Percentiles rank a stretch among this genome's conserved stretches.
Conservation (phyloP, 2,888 invertebrate genomes). For the Orgyia antiqua region DNA sequence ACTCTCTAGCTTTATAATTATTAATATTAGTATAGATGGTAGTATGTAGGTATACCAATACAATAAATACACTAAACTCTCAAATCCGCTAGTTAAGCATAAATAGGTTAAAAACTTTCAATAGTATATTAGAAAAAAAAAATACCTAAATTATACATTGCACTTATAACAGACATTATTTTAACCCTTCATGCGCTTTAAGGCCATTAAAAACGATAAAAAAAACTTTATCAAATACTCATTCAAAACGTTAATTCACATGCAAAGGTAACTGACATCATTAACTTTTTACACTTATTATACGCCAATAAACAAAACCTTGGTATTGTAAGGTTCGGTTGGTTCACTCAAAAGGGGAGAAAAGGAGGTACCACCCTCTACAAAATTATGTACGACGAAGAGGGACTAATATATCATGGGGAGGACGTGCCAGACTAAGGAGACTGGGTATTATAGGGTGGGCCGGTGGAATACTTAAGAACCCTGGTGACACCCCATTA, state of each 20-base stretch:
- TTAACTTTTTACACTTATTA: slow-evolving; percentile 52
- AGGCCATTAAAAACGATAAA: too few relatives aligned
- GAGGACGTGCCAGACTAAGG: slow-evolving; percentile 78
- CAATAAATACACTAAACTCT: too few relatives aligned
- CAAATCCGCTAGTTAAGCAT: too few relatives aligned
- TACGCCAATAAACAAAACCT: slow-evolving; percentile 71
- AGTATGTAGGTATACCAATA: too few relatives aligned
- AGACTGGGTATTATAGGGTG: slow-evolving; percentile 75
- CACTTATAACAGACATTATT: too few relatives aligned
- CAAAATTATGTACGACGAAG: slow-evolving; percentile 79
- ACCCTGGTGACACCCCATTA: slow-evolving; percentile 77
- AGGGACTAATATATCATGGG: slow-evolving; percentile 78
- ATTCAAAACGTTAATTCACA: slow-evolving; percentile 14
- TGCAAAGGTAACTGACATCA: slow-evolving; percentile 23
- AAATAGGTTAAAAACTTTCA: too few relatives aligned
- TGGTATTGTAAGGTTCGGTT: slow-evolving; percentile 69
- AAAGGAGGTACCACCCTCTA: slow-evolving; percentile 59
- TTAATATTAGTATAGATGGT: too few relatives aligned
- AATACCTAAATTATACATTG: too few relatives aligned
- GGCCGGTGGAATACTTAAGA: slow-evolving; percentile 77
- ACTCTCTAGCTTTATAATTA: too few relatives aligned
- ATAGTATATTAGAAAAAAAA: too few relatives aligned
- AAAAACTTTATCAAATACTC: too few relatives aligned
- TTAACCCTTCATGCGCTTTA: too few relatives aligned
- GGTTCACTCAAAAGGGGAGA: slow-evolving; percentile 51